Conservation (phyloP, 1,140 invertebrate species). For the Armadillidium nasatum region DNA sequence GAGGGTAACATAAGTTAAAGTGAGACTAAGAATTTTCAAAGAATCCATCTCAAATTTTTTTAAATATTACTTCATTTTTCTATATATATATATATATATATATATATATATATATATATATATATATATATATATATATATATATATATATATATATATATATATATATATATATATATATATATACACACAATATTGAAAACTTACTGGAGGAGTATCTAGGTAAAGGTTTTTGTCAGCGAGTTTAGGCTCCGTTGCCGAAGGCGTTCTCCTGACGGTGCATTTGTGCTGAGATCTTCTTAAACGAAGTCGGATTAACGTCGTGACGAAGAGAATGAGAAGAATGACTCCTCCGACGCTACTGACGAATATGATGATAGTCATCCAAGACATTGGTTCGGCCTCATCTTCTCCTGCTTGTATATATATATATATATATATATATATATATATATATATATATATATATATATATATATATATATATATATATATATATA, state of each 20-base stretch:
- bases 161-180: no score
- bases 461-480: slow-evolving; percentile 19
- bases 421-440: slow-evolving; percentile 3
- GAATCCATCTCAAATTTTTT: no score
- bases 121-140: slow-evolving; percentile 19
- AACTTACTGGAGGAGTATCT: not conserved
- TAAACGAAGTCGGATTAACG: slow-evolving; percentile 8
- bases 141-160: not conserved
- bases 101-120: slow-evolving; percentile 18
- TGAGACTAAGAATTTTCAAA: no score
- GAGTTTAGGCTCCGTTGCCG: not conserved
- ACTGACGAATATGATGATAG: not conserved
- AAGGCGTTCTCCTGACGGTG: not conserved
- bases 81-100: not conserved
- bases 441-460: slow-evolving; percentile 21
- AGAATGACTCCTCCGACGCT: not conserved
- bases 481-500: slow-evolving; percentile 10
- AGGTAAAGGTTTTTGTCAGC: no score
- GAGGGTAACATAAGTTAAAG: no score
- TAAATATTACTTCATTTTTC: no score
- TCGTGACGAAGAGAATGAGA: not conserved
- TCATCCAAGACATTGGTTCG: no score
- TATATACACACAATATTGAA: no score
- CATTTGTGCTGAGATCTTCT: slow-evolving; percentile 20
- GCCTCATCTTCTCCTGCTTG: not conserved